Base-by-base conservation (phyloP, 2,797 vertebrate genomes). In the Sparidentex hasta region DNA sequence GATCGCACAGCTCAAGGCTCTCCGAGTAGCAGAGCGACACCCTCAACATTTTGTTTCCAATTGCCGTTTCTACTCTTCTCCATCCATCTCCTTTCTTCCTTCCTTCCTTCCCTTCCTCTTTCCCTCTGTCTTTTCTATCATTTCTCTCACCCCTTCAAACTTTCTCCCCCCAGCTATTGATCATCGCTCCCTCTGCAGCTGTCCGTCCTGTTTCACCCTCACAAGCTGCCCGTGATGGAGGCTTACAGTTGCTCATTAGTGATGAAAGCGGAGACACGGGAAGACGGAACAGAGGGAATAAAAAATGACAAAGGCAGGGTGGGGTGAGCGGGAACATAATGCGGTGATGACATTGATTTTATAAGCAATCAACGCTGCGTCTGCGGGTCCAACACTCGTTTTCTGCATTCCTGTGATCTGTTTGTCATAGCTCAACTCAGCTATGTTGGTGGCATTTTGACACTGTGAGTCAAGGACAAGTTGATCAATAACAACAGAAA, bases 181-280 rank as follows among this genome's bases (percentile, higher is more conserved):
- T 72, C 66, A 71, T 38, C 1, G 4, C 46, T 64, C 52, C 47
- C 46, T 41, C 70, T 46, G 33, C 38, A 14, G 0, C 64, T 57
- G 62, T 54, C 71, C 71, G 1, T 68, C 48, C 20, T 2, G 25
- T 56, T 55, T 74, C 20, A 20, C 46, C 51, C 59, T 51, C 46
- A 69, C 61, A 54, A 64, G 59, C 65, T 56, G 50, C 76, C 21
- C 13, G 21, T 61, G 50, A 82, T 20, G 44, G 51, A 68, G 41
- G 59, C 65, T 65, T 41, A 2, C 1, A 52, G 83, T 66, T 29
- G n/a, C 74, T 87, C 86, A 74, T 91, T 88, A 89, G 71, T 2
- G 62, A 66, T 55, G 63, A 72, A 72, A 74, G 57, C 3, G n/a
- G 69, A 64, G 65, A 74, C 70, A 48, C 70, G 41, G 25, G 27